Evolutionary conservation across 2,888 invertebrate genomes (phyloP).

Genomic region (Colostygia pectinataria): DNA sequence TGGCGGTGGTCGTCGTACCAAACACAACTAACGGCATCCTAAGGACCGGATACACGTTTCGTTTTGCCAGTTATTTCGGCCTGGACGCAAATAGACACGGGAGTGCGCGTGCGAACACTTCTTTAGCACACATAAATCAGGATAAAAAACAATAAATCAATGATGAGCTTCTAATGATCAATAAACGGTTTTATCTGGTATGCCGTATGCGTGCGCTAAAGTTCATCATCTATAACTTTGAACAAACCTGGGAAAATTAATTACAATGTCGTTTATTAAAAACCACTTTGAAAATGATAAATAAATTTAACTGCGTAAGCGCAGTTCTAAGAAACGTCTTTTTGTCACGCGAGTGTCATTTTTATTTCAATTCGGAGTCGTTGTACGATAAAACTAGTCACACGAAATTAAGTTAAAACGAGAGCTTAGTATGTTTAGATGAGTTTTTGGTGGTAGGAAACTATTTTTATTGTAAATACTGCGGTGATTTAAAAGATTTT

Average conservation of each 20-base stretch:
- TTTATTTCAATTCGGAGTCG: slow-evolving; percentile 35
- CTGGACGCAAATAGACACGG: slow-evolving; percentile 64
- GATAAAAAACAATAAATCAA: slow-evolving; percentile 59
- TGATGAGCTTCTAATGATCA: slow-evolving; percentile 43
- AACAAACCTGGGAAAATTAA: neutral
- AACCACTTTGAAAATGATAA: slow-evolving; percentile 17
- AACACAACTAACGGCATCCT: slow-evolving; percentile 46
- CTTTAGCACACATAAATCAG: slow-evolving; percentile 60
- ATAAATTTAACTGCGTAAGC: slow-evolving; percentile 34
- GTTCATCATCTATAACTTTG: neutral
- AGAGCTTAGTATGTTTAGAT: slow-evolving; percentile 37
- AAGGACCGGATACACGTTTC: slow-evolving; percentile 63
- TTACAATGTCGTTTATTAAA: neutral
- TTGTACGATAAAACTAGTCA: slow-evolving; percentile 42
- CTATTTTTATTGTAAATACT: slow-evolving; percentile 46
- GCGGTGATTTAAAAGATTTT: slow-evolving; percentile 36
- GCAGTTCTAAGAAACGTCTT: slow-evolving; percentile 38
- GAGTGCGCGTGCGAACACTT: slow-evolving; percentile 55
- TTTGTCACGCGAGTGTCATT: slow-evolving; percentile 29
- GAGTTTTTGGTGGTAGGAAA: slow-evolving; percentile 42
- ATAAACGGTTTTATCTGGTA: slow-evolving; percentile 44
- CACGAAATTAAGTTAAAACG: slow-evolving; percentile 39
- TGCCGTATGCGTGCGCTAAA: slow-evolving; percentile 31
- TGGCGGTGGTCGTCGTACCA: slow-evolving; percentile 36
- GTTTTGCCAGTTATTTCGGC: slow-evolving; percentile 69